These are phyloP conservation scores for Pomatostomus ruficeps DNA, from an alignment of 2,113 vertebrate species.

Conservation along the genomic window DNA sequence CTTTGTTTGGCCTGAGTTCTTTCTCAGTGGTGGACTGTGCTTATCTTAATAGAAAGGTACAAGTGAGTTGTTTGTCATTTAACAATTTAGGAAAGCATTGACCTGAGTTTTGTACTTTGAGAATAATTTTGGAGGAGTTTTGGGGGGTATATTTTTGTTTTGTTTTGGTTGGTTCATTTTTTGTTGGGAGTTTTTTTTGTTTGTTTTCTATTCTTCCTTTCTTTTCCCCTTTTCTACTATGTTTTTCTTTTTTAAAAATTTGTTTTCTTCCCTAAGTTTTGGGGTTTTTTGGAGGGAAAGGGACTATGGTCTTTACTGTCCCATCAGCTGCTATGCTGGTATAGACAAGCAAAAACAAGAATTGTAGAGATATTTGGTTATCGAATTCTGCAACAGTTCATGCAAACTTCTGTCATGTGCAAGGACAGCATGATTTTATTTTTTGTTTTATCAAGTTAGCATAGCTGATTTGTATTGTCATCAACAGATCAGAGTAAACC, in stretches of 20 bases:
- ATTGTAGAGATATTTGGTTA: background rate
- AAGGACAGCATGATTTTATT: rapidly evolving
- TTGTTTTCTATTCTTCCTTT: background rate
- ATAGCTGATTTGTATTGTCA: background rate
- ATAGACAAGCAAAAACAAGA: background rate
- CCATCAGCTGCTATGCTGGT: background rate
- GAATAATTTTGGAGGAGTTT: too few relatives aligned
- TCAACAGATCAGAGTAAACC: background rate
- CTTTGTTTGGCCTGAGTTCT: background rate
- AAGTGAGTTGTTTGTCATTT: background rate
- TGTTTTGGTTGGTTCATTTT: background rate
- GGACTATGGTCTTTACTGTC: background rate
- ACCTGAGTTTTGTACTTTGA: background rate
- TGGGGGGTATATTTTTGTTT: background rate
- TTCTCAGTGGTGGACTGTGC: background rate
- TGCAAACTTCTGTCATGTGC: background rate
- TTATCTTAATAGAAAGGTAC: background rate
- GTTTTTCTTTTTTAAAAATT: background rate
- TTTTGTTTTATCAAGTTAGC: background rate
- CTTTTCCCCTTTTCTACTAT: background rate
- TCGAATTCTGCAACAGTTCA: rapidly evolving
- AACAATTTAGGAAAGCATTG: background rate
- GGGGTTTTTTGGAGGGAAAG: rapidly evolving
- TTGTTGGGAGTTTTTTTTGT: background rate
- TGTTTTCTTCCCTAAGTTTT: background rate